phyloP scores from a whole-genome alignment of 2,888 invertebrate species.

The Masnerella sp. region DNA sequence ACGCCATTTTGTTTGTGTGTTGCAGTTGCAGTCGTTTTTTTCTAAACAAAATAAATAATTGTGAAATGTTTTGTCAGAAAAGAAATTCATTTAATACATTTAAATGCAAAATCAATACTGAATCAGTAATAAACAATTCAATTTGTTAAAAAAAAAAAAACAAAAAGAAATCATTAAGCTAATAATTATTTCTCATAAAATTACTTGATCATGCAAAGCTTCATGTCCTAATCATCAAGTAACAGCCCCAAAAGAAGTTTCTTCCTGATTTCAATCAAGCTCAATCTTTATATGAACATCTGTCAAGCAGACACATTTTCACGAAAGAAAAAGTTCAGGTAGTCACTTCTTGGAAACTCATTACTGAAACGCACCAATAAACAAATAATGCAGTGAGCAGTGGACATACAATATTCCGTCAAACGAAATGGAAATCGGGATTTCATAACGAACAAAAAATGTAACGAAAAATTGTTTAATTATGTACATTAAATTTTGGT shows the following conservation, averaged over 20 bases:
- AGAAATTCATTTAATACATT: too few species aligned
- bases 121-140: too few species aligned
- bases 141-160: background rate
- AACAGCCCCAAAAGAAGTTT: slow-evolving; percentile 17
- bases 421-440: too few species aligned
- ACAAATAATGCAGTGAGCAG: too few species aligned
- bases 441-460: too few species aligned
- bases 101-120: too few species aligned
- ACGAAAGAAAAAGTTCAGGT: slow-evolving; percentile 17
- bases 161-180: too few species aligned
- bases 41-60: slow-evolving; percentile 59
- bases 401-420: too few species aligned
- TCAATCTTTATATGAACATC: slow-evolving; percentile 8
- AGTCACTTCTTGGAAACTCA: slow-evolving; percentile 22
- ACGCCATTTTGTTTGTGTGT: slow-evolving; percentile 78
- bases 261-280: slow-evolving; percentile 14
- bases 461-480: too few species aligned
- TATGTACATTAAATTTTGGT: too few species aligned
- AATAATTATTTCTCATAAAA: background rate
- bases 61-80: too few species aligned
- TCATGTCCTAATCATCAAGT: slow-evolving; percentile 6
- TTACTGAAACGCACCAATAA: slow-evolving; percentile 25
- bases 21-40: slow-evolving; percentile 67
- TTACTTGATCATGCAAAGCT: slow-evolving; percentile 14
- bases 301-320: slow-evolving; percentile 4